Conservation (phyloP, 2,797 vertebrate genomes). For the Mormyrus proboscirostris region DNA sequence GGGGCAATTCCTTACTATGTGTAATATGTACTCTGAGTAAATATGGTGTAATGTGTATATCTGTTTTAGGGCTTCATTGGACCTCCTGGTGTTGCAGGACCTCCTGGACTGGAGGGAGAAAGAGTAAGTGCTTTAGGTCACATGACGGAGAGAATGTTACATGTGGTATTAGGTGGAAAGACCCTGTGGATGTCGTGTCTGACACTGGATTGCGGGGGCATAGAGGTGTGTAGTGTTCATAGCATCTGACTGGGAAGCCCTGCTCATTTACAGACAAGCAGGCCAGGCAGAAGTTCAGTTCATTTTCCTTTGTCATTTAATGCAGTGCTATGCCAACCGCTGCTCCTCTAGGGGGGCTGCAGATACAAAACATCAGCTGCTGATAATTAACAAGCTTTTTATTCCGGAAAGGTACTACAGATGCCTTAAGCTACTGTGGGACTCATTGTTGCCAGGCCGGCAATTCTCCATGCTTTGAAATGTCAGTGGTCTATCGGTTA, state of each 20-base stretch:
- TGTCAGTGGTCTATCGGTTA: not conserved
- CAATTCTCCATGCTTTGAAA: not conserved
- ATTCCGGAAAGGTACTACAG: not conserved
- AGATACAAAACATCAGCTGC: not conserved
- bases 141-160: not conserved
- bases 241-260: not conserved
- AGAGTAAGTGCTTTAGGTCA: conserved; percentile 63
- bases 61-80: conserved; percentile 87
- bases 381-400: not conserved
- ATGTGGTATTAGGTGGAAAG: not conserved
- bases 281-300: not conserved
- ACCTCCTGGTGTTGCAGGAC: conserved; percentile 78
- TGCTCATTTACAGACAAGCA: not conserved
- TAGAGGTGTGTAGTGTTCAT: not conserved
- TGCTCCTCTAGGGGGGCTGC: not conserved
- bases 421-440: not conserved
- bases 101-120: conserved; percentile 79
- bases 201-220: not conserved
- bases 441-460: not conserved
- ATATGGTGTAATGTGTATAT: not conserved
- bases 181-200: not conserved
- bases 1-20: not conserved
- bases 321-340: not conserved
- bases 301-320: not conserved
- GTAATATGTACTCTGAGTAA: not conserved